phyloP scores from a whole-genome alignment of 2,113 vertebrate genomes.

The Chloropsis cyanopogon region DNA sequence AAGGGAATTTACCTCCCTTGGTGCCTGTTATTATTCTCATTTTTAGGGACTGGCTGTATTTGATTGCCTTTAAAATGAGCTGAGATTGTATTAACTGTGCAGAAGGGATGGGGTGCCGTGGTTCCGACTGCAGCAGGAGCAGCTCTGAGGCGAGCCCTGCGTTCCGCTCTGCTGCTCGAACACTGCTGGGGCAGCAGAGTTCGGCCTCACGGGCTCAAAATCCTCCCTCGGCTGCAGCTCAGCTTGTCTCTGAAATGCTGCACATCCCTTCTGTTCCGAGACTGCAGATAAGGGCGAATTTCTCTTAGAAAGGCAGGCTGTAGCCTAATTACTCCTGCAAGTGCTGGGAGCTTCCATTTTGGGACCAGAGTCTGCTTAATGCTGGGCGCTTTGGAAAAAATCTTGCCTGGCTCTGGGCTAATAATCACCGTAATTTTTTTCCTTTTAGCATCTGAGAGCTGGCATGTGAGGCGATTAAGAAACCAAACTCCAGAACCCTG shows the following conservation, averaged over 20 bases:
- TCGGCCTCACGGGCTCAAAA: background rate
- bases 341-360: background rate
- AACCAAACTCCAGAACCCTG: background rate
- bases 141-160: background rate
- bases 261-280: background rate
- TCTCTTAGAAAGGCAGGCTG: background rate
- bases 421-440: background rate
- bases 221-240: background rate
- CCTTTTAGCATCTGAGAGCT: background rate
- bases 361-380: background rate
- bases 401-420: background rate
- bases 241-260: background rate
- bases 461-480: background rate
- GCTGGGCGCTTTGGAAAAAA: background rate
- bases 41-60: constrained; percentile 8
- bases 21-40: constrained; percentile 8
- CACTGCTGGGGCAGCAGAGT: background rate
- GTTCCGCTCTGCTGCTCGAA: background rate
- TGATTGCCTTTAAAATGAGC: constrained; percentile 15
- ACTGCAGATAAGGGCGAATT: background rate
- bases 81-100: background rate
- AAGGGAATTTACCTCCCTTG: constrained; percentile 20
- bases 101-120: background rate
- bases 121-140: background rate
- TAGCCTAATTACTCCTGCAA: background rate